Conservation (phyloP, 53 echinoderm and acorn worm genomes). For the Actinopyga echinites region DNA sequence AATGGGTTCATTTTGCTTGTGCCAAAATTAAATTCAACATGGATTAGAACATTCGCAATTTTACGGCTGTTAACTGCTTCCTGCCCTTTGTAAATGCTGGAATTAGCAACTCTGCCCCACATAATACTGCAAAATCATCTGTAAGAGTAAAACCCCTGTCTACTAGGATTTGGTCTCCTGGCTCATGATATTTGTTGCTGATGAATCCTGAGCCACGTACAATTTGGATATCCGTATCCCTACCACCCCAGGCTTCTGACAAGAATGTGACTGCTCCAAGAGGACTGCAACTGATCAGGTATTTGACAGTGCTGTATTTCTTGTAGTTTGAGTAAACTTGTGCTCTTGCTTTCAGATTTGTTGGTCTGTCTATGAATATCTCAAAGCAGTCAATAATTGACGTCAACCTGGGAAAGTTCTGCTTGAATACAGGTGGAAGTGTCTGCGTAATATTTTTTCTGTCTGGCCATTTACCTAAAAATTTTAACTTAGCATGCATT, state of each 20-base stretch:
- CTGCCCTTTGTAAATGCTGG: slow-evolving; percentile 53
- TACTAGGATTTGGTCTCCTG: slow-evolving; percentile 52
- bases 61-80: slow-evolving; percentile 42
- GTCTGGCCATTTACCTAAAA: slow-evolving; percentile 14
- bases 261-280: slow-evolving; percentile 23
- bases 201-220: slow-evolving; percentile 37
- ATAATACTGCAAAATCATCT: slow-evolving; percentile 37
- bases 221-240: slow-evolving; percentile 38
- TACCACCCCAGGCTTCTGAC: slow-evolving; percentile 38
- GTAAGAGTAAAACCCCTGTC: slow-evolving; percentile 48
- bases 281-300: slow-evolving; percentile 23
- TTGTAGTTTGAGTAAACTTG: slow-evolving; percentile 36
- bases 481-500: slow-evolving; percentile 9
- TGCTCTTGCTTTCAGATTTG: slow-evolving; percentile 42
- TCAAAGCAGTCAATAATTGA: slow-evolving; percentile 47
- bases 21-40: slow-evolving; percentile 43
- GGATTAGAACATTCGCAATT: slow-evolving; percentile 36
- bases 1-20: slow-evolving; percentile 4
- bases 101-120: slow-evolving; percentile 14
- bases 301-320: slow-evolving; percentile 35
- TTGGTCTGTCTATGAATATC: slow-evolving; percentile 29
- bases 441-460: neutral
- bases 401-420: slow-evolving; percentile 24
- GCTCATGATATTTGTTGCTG: neutral
- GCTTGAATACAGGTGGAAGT: slow-evolving; percentile 21